Evolutionary conservation across 2,888 invertebrate species (phyloP).

Genomic region (Bimastos eiseni): DNA sequence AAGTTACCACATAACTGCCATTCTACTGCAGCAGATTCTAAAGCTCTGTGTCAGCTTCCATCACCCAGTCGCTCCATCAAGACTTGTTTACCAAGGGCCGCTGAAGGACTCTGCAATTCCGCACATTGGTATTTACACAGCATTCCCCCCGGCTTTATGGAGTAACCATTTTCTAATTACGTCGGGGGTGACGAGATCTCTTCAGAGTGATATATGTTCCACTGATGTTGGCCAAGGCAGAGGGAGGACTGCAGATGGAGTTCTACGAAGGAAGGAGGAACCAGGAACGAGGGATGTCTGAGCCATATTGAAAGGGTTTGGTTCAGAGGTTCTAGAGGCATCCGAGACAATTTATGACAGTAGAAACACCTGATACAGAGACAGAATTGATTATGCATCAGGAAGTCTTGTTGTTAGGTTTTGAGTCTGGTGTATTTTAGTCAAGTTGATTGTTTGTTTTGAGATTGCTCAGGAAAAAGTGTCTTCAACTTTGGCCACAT

Average conservation of each 20-base stretch:
- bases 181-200: not conserved
- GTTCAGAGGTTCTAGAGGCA: not conserved
- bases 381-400: slow-evolving; percentile 13
- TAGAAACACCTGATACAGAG: not conserved
- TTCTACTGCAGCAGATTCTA: not conserved
- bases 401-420: not conserved
- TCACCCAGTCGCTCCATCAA: not conserved
- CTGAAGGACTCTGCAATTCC: not conserved
- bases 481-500: not conserved
- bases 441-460: not conserved
- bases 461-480: not conserved
- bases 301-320: not conserved
- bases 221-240: not conserved
- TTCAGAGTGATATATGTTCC: not conserved
- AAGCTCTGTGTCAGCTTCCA: not conserved
- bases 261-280: not conserved
- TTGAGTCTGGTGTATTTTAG: not conserved
- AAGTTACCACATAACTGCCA: not conserved
- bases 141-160: not conserved
- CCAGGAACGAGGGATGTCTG: not conserved
- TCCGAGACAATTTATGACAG: too few relatives aligned
- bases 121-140: not conserved
- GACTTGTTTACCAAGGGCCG: not conserved
- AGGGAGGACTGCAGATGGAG: not conserved
- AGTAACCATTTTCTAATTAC: slow-evolving; percentile 2